phyloP scores from a whole-genome alignment of 2,113 vertebrate species.

The Typhlomys cinereus region DNA sequence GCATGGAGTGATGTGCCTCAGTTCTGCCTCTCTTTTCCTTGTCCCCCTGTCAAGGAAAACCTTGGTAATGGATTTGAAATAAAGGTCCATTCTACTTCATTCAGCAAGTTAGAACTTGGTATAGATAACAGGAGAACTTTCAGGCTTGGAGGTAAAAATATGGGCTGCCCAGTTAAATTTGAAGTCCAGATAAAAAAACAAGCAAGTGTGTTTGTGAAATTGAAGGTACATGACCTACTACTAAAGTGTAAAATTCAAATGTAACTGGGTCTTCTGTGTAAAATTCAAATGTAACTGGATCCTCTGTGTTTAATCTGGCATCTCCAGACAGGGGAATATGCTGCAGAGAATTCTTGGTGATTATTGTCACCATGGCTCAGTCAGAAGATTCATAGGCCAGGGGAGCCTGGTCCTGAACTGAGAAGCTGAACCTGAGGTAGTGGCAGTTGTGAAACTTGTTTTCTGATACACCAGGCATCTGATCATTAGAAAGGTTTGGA shows the following conservation, averaged over 20 bases:
- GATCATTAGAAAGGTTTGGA: neutral
- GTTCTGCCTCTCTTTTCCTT: neutral
- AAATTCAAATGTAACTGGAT: neutral
- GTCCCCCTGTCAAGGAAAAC: neutral
- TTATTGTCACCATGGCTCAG: neutral
- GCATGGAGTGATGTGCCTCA: neutral
- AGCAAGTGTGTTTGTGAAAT: neutral
- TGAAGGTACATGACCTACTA: neutral
- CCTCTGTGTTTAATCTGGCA: neutral
- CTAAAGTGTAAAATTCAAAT: neutral
- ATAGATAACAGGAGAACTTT: neutral
- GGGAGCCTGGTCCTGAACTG: neutral
- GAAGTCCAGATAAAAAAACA: neutral
- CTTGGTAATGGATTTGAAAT: neutral
- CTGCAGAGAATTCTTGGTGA: neutral
- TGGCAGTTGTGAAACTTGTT: too few relatives aligned
- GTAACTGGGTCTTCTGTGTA: neutral
- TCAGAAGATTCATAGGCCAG: neutral
- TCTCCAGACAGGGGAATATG: neutral
- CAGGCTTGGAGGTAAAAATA: neutral
- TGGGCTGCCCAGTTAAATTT: neutral
- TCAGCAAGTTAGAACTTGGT: neutral
- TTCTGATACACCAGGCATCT: neutral
- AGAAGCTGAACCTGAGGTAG: neutral
- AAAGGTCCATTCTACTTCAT: neutral